Evolutionary conservation across 2,888 invertebrate genomes (phyloP).

Genomic region (Pollenia amentaria): DNA sequence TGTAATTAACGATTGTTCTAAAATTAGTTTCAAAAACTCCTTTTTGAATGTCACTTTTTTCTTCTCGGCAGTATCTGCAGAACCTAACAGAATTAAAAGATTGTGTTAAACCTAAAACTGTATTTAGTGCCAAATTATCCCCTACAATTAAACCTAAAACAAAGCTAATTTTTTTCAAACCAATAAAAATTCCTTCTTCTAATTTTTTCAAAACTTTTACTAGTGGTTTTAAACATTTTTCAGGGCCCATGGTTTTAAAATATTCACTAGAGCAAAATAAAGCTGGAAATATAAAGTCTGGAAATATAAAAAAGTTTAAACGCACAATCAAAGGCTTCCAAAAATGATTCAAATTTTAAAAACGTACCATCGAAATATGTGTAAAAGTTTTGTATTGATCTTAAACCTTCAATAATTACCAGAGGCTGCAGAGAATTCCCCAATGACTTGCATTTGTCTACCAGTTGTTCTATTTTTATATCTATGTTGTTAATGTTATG

Average conservation of each 20-base stretch:
- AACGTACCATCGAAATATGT: conserved; percentile 6
- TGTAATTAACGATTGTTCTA: conserved; percentile 30
- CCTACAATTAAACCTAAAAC: not conserved
- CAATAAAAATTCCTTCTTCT: too few species aligned
- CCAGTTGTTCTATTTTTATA: not conserved
- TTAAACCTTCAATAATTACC: not conserved
- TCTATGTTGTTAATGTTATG: conserved; percentile 4
- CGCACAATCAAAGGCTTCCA: not conserved
- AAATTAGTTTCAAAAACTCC: conserved; percentile 30
- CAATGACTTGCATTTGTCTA: not conserved
- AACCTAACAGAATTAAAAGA: conserved; percentile 50
- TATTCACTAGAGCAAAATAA: too few species aligned
- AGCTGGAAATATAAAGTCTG: too few species aligned
- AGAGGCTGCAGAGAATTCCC: conserved; percentile 2
- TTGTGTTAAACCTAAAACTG: conserved; percentile 17
- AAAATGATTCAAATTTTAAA: not conserved
- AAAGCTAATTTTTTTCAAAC: too few species aligned
- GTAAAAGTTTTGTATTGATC: conserved; percentile 11
- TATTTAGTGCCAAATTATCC: conserved; percentile 31
- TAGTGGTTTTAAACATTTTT: too few species aligned
- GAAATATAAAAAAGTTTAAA: too few species aligned
- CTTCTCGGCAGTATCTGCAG: conserved; percentile 29
- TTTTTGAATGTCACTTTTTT: not conserved
- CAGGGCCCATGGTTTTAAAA: too few species aligned
- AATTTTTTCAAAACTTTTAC: too few species aligned